Evolutionary conservation across 2,113 vertebrate species (phyloP), one percentile per base, ranked within the genome.

Genomic region (Lanius collurio): DNA sequence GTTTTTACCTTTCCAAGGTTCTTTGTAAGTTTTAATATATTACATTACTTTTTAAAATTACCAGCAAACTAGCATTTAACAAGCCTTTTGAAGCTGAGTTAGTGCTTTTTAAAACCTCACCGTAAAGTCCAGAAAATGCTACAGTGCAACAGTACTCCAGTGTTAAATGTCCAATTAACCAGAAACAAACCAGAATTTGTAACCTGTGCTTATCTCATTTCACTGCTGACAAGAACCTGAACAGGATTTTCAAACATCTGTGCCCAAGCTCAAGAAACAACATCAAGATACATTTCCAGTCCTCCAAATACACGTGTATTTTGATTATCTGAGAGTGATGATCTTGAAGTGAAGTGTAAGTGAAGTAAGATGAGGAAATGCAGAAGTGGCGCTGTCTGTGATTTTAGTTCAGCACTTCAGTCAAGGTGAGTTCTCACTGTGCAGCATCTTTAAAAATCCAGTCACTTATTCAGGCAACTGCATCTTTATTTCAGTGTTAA

Each of bases 361-460:
- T 69, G 71, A 42, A 83, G 69, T 27, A 89, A 94, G 46, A 76
- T 35, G 82, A 84, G 46, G 75, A 90, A 93, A 85, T 57, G 79
- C 67, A 88, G 16, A 80, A 90, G 80, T 65, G 67, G 59, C 28
- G 31, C 57, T 73, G 85, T 46, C 76, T 93, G 46, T 80, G 64
- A 80, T 86, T 96, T 93, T 30, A 50, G 75, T n/a, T 78, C 87
- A 94, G 81, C 68, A 86, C 73, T 93, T 85, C 77, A 95, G 81
- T 74, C 87, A 95, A 93, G 68, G 83, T 81, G 86, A 93, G 74
- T 80, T 83, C 60, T 86, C 30, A 80, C 63, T 39, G 68, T 6
- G 20, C 59, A 67, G 33, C 71, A 56, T 83, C 53, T 74, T 95
- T 75, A 86, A 90, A 84, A 93, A 90, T 73, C 67, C 59, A 88